Evolutionary conservation across 2,113 vertebrate species (phyloP).

Genomic region (Lophochroa leadbeateri): DNA sequence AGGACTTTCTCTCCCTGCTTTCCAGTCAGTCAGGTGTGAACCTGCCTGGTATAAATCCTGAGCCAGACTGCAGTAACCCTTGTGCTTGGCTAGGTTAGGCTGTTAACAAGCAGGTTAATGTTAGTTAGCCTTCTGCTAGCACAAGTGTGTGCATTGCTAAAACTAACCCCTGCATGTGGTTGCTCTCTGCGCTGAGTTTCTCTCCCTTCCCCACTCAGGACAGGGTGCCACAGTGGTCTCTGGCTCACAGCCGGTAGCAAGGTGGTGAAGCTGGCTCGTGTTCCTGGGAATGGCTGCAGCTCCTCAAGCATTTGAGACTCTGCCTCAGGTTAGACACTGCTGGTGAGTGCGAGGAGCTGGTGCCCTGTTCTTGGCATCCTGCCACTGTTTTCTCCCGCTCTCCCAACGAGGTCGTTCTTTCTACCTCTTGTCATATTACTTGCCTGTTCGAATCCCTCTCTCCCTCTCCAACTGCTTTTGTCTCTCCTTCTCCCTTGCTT

Average conservation of each 20-base stretch:
- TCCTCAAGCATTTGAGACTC: background rate
- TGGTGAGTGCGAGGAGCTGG: background rate
- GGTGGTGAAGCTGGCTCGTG: accelerated
- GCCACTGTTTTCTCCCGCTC: background rate
- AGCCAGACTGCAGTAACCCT: background rate
- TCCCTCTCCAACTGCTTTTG: background rate
- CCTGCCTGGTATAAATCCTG: background rate
- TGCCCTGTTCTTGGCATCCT: background rate
- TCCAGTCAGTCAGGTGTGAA: background rate
- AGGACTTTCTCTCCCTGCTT: background rate
- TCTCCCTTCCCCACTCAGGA: background rate
- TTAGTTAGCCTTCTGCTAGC: background rate
- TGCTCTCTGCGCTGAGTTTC: background rate
- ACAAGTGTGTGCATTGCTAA: background rate
- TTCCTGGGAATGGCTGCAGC: background rate
- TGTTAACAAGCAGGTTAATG: background rate
- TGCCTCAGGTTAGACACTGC: background rate
- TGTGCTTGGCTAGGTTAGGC: background rate
- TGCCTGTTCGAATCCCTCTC: background rate
- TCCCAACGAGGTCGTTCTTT: background rate
- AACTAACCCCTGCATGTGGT: background rate
- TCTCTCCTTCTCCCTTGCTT: background rate
- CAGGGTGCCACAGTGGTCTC: background rate
- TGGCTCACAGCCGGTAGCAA: background rate
- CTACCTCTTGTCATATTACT: background rate